Conservation (phyloP, 1,140 invertebrate species). For the Eciton burchellii region DNA sequence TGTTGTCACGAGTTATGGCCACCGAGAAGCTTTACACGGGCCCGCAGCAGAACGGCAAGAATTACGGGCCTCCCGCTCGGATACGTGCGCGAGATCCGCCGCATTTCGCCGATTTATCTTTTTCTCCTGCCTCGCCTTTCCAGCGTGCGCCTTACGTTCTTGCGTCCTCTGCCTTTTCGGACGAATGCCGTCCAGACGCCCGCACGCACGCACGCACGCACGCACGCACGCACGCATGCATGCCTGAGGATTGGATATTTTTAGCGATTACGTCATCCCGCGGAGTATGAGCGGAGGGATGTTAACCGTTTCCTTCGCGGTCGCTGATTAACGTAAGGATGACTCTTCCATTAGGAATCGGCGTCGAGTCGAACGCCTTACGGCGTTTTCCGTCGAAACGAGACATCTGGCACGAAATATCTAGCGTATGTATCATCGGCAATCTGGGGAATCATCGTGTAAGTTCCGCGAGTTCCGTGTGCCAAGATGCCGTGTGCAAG, state of each 20-base stretch:
- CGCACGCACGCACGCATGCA: no score
- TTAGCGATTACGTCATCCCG: constrained; percentile 11
- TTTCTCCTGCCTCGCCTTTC: constrained; percentile 17
- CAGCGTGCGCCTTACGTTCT: constrained; percentile 30
- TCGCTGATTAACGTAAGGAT: neutral
- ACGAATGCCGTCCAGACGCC: constrained; percentile 15
- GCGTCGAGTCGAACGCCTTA: neutral
- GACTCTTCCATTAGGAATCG: neutral
- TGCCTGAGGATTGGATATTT: constrained; percentile 14
- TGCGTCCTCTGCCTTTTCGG: constrained; percentile 25
- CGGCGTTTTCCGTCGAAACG: neutral
- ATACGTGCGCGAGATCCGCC: constrained; percentile 52
- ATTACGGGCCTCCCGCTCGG: constrained; percentile 64
- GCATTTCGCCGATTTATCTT: constrained; percentile 60
- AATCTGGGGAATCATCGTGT: neutral
- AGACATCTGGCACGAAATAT: neutral
- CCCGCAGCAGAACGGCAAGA: constrained; percentile 64
- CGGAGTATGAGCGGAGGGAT: neutral
- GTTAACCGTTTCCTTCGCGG: constrained; percentile 6
- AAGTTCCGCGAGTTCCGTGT: neutral
- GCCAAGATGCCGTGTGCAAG: neutral
- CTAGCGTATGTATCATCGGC: neutral
- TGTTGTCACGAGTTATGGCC: constrained; percentile 65
- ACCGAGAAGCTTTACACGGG: constrained; percentile 67
- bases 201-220: neutral